A percentile compares a stretch with the other conserved stretches of the same genome.
These are phyloP conservation scores for Phania funesta DNA, from an alignment of 2,888 invertebrate genomes.

Conservation along the genomic window DNA sequence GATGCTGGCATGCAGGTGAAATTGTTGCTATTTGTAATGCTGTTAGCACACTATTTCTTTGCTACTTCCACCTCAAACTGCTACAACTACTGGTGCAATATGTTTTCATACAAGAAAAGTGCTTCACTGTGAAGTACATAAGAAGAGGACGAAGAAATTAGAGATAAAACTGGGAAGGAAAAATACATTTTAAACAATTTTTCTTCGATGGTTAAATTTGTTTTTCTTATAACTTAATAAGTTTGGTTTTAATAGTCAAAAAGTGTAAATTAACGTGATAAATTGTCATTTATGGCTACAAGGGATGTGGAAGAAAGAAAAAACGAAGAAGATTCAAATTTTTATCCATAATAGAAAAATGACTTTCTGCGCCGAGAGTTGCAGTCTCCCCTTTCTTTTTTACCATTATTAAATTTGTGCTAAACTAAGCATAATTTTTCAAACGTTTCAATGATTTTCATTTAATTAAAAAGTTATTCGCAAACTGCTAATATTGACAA, in stretches of 20 bases:
- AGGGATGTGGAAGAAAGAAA: slow-evolving; percentile 6
- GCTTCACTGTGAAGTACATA: slow-evolving; percentile 6
- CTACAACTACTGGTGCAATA: slow-evolving; percentile 21
- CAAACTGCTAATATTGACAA: slow-evolving; percentile 58
- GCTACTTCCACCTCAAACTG: slow-evolving; percentile 5
- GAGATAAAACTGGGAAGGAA: neutral
- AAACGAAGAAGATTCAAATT: too few relatives aligned
- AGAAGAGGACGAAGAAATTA: slow-evolving; percentile 17
- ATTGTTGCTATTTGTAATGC: neutral
- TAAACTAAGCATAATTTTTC: slow-evolving; percentile 52
- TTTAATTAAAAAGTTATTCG: slow-evolving; percentile 62
- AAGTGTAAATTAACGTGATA: slow-evolving; percentile 60
- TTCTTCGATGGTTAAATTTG: neutral
- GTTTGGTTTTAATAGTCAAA: slow-evolving; percentile 45
- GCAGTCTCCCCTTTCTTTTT: neutral
- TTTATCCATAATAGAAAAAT: neutral
- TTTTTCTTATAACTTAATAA: neutral
- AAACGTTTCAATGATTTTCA: slow-evolving; percentile 43
- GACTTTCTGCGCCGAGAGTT: neutral
- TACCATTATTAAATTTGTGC: slow-evolving; percentile 14
- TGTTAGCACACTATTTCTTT: slow-evolving; percentile 31
- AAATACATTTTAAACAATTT: slow-evolving; percentile 46
- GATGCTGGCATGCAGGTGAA: neutral
- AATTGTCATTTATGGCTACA: slow-evolving; percentile 42
- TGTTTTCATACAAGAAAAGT: slow-evolving; percentile 28